Conservation (phyloP, 2,888 invertebrate genomes). For the Harmothoe impar region DNA sequence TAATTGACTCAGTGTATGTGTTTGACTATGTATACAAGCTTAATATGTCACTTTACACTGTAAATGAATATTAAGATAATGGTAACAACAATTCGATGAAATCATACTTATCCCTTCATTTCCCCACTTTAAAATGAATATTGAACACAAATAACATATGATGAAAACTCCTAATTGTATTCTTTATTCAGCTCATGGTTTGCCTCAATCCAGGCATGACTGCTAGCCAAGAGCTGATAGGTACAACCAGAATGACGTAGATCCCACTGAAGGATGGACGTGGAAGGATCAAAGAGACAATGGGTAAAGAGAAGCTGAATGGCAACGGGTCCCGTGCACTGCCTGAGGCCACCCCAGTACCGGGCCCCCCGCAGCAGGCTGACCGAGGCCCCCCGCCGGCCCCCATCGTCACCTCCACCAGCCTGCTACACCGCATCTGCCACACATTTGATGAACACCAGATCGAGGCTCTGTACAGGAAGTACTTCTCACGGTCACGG, state of each 20-base stretch:
- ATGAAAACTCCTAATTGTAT: too few species aligned
- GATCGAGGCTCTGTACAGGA: conserved; percentile 15
- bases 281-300: not conserved
- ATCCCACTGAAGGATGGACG: not conserved
- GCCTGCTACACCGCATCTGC: not conserved
- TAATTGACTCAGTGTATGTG: too few species aligned
- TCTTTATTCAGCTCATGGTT: not conserved
- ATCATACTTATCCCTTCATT: too few species aligned
- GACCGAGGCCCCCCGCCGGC: not conserved
- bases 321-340: not conserved
- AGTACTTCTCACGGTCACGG: conserved; percentile 38
- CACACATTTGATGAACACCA: not conserved
- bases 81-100: too few species aligned
- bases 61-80: too few species aligned
- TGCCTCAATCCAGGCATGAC: too few species aligned
- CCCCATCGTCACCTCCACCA: not conserved
- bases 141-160: too few species aligned
- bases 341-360: too few species aligned
- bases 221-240: not conserved
- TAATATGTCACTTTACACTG: too few species aligned
- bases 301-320: conserved; percentile 10
- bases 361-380: not conserved
- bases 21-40: too few species aligned
- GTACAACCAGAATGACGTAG: not conserved
- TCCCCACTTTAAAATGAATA: too few species aligned